phyloP scores from a whole-genome alignment of 2,888 invertebrate species.

The Acleris sparsana region DNA sequence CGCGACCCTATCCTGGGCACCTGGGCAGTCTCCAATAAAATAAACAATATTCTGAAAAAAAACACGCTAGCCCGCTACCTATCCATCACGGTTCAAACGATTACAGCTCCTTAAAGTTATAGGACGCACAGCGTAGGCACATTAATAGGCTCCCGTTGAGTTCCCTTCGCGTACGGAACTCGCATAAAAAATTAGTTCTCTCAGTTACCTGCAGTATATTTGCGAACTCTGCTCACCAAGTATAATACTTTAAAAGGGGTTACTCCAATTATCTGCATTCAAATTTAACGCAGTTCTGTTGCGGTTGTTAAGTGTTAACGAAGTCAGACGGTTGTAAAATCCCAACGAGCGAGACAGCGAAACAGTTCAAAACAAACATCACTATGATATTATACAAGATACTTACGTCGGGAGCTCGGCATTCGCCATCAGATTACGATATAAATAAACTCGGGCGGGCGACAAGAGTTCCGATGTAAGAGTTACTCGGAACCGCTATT shows the following conservation, averaged over 20 bases:
- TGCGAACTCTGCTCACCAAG: too few species aligned
- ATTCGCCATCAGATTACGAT: slow-evolving; percentile 61
- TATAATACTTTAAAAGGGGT: background rate
- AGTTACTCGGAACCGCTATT: slow-evolving; percentile 79
- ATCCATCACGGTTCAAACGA: too few species aligned
- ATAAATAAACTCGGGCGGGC: slow-evolving; percentile 61
- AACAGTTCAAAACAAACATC: slow-evolving; percentile 23
- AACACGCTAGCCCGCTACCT: too few species aligned
- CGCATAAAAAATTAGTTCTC: too few species aligned
- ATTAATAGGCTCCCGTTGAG: too few species aligned
- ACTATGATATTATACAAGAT: slow-evolving; percentile 24
- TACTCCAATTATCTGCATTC: slow-evolving; percentile 2
- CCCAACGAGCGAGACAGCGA: slow-evolving; percentile 3
- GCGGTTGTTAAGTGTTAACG: slow-evolving; percentile 11
- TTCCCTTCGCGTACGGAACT: too few species aligned
- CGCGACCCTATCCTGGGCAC: too few species aligned
- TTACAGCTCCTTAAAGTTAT: too few species aligned
- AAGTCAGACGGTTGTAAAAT: slow-evolving; percentile 3
- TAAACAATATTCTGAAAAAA: too few species aligned
- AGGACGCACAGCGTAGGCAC: too few species aligned
- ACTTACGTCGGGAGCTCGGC: slow-evolving; percentile 37
- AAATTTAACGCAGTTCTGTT: slow-evolving; percentile 5
- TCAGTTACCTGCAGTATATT: too few species aligned
- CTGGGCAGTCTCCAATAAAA: too few species aligned
- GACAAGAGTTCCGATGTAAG: slow-evolving; percentile 73